Conservation (phyloP, 2,113 vertebrate genomes). For the Anarhynchus alexandrinus region DNA sequence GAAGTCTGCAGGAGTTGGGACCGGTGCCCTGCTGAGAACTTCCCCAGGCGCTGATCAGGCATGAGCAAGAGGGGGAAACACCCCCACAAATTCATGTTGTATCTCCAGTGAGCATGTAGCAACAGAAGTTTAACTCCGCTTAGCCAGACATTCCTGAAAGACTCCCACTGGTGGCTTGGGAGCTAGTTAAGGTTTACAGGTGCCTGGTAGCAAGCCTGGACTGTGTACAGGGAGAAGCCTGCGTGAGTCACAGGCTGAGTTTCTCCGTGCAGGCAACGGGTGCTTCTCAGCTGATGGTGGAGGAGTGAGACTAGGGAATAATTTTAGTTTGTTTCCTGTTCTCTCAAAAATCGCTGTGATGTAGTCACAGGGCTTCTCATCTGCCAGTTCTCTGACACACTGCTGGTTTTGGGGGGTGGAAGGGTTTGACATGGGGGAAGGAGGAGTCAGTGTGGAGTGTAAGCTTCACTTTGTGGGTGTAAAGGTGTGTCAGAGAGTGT, state of each 20-base stretch:
- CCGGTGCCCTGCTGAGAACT: not conserved
- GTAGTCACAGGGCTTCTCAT: not conserved
- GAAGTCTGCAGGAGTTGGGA: not conserved
- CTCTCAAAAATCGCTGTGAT: not conserved
- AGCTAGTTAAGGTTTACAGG: not conserved
- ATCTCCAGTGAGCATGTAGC: not conserved
- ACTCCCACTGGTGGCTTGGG: not conserved
- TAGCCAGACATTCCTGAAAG: not conserved
- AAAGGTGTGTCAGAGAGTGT: not conserved
- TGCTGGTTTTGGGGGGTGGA: not conserved
- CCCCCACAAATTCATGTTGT: accelerated
- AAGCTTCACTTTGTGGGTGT: not conserved
- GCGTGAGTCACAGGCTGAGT: not conserved
- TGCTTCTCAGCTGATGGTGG: not conserved
- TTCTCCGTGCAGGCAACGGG: accelerated
- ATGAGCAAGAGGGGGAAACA: not conserved
- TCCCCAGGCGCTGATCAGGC: not conserved
- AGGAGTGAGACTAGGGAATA: not conserved
- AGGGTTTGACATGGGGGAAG: not conserved
- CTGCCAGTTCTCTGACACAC: not conserved
- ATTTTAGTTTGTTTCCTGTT: not conserved
- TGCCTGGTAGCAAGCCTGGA: not conserved
- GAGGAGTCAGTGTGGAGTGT: not conserved
- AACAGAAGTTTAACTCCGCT: not conserved
- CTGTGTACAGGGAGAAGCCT: not conserved